Evolutionary conservation across 2,113 vertebrate species (phyloP).

Genomic region (Cathartes aura): DNA sequence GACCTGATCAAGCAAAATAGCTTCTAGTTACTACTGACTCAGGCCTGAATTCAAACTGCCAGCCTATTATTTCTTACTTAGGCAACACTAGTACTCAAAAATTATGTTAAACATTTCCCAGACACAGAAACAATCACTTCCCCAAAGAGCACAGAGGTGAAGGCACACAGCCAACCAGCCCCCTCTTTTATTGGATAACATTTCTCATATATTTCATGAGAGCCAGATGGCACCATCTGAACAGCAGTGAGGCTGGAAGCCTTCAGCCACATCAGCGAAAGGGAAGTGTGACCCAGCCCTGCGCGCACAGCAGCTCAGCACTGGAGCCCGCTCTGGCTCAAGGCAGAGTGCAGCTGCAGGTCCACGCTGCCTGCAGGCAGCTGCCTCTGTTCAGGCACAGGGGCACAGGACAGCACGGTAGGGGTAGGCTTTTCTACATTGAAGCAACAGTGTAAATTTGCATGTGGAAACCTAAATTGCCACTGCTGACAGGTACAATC

Average conservation of each 20-base stretch:
- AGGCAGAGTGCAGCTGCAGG: not conserved
- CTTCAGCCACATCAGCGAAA: not conserved
- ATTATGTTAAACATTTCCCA: not conserved
- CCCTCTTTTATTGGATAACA: not conserved
- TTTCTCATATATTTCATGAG: conserved; percentile 11
- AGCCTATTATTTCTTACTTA: not conserved
- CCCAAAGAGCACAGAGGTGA: not conserved
- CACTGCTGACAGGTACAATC: not conserved
- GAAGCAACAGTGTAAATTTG: not conserved
- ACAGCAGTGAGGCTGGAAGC: conserved; percentile 26
- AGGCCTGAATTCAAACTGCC: not conserved
- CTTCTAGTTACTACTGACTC: not conserved
- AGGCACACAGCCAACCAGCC: not conserved
- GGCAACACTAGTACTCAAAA: not conserved
- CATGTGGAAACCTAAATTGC: not conserved
- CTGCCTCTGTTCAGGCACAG: not conserved
- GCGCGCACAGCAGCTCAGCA: accelerated
- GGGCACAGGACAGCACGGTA: accelerated
- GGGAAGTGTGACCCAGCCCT: not conserved
- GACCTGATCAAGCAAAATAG: not conserved
- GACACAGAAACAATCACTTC: not conserved
- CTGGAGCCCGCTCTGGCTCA: not conserved
- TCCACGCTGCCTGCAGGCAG: not conserved
- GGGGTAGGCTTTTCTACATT: not conserved
- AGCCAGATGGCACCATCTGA: conserved; percentile 67